Base-by-base conservation (phyloP, 2,113 vertebrate species). In the Trachemys scripta region DNA sequence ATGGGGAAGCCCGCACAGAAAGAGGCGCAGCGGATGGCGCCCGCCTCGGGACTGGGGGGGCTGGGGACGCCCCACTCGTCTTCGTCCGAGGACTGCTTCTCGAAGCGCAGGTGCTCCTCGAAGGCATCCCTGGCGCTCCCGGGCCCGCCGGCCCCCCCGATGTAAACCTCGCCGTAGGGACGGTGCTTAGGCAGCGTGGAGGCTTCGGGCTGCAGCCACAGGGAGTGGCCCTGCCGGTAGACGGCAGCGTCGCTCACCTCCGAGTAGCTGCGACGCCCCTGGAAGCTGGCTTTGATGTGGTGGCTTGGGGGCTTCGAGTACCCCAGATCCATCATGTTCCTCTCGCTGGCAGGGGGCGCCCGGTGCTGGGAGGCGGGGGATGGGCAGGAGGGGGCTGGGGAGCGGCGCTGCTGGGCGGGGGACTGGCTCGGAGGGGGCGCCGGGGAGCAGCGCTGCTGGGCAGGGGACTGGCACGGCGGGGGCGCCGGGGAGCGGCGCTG, bases 191-290 rank as follows among this genome's bases (percentile, higher is more conserved):
- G 99, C 49, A 99, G 98, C 20, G 99, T 99, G 89, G 99, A 99
- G 12, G 99, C 99, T 89, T 98, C 98, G 0, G 99, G 99, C 95
- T 99, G 99, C 93, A 99, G 98, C 96, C 99, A 98, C 92, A 99
- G 99, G 92, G 98, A 98, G 57, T 98, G 98, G 10, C 98, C 98
- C 93, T 99, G 99, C 95, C 99, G 99, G 97, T 99, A 99, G 84
- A 98, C 98, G 0, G 99, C 99, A 24, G 99, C 99, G 97, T 99
- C 99, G 1, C 98, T 98, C 72, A 99, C 98, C 98, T 99, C 99
- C 0, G 99, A 99, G 98, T 99, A 99, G 94, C 99, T 99, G 82
- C 99, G 99, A 0, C 99, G 99, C 17, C 99, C 99, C 93, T 99
- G 99, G 98, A 99, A 99, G 91, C 99, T 99, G 49, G 99, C 99